Evolutionary conservation across 2,797 vertebrate genomes (phyloP).

Genomic region (Epinephelus awoara): DNA sequence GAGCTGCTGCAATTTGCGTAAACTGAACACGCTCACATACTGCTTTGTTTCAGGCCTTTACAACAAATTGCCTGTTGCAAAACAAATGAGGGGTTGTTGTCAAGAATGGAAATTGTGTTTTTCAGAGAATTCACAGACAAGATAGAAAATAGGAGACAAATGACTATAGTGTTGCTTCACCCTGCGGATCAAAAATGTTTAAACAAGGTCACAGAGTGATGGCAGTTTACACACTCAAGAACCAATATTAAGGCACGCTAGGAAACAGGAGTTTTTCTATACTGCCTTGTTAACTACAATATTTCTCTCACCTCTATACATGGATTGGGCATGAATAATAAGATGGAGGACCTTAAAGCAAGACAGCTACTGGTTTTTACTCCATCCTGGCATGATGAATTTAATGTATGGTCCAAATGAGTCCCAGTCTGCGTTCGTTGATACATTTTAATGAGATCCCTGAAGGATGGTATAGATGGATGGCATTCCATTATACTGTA

Average conservation of each 20-base stretch:
- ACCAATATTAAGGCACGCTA: slow-evolving; percentile 22
- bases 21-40: slow-evolving; percentile 35
- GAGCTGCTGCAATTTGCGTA: slow-evolving; percentile 46
- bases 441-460: slow-evolving; percentile 70
- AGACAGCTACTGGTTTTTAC: slow-evolving; percentile 25
- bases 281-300: slow-evolving; percentile 19
- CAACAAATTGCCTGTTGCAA: slow-evolving; percentile 44
- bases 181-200: slow-evolving; percentile 24
- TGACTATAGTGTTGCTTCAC: not conserved
- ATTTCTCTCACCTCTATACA: slow-evolving; percentile 12
- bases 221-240: slow-evolving; percentile 9
- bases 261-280: slow-evolving; percentile 4
- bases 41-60: slow-evolving; percentile 41
- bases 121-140: slow-evolving; percentile 22
- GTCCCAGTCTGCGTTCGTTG: slow-evolving; percentile 52
- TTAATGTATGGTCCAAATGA: slow-evolving; percentile 53
- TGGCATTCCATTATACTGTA: slow-evolving; percentile 47
- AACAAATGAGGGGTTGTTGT: slow-evolving; percentile 48
- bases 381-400: slow-evolving; percentile 27
- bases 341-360: slow-evolving; percentile 31
- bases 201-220: slow-evolving; percentile 4
- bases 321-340: slow-evolving; percentile 22
- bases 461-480: slow-evolving; percentile 56
- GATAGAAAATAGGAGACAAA: slow-evolving; percentile 24
- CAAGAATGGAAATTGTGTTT: slow-evolving; percentile 16